These are phyloP conservation scores for Notospermus geniculatus DNA, from an alignment of 1,140 invertebrate genomes.

Conservation along the genomic window DNA sequence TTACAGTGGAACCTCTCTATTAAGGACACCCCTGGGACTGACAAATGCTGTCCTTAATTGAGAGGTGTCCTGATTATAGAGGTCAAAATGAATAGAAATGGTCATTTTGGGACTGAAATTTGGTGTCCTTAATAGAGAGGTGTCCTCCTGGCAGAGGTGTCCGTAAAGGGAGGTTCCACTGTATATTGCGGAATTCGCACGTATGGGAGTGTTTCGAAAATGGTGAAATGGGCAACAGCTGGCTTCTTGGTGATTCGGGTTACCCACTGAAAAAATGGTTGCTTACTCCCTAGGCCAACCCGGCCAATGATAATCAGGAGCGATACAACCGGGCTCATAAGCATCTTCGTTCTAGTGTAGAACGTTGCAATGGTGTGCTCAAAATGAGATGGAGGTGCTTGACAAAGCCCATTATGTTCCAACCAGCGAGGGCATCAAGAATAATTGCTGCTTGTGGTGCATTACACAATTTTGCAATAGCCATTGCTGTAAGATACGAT, in stretches of 20 bases:
- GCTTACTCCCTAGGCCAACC: background rate
- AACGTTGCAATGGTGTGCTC: background rate
- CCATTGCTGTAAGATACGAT: too few species aligned
- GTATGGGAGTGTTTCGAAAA: too few species aligned
- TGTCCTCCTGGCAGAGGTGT: too few species aligned
- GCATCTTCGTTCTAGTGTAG: background rate
- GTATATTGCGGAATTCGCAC: too few species aligned
- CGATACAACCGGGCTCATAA: slow-evolving; percentile 1
- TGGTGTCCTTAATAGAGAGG: too few species aligned
- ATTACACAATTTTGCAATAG: slow-evolving; percentile 3
- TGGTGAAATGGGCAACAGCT: background rate
- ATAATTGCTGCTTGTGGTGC: background rate
- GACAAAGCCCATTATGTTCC: background rate
- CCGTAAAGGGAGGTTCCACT: too few species aligned
- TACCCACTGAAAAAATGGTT: background rate
- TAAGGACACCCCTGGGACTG: too few species aligned
- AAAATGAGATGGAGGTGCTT: background rate
- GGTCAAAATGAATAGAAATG: too few species aligned
- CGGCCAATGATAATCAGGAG: background rate
- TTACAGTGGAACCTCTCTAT: too few species aligned
- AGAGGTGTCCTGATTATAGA: too few species aligned
- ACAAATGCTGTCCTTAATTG: too few species aligned
- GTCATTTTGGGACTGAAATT: too few species aligned
- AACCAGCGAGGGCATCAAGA: background rate
- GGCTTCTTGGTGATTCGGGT: background rate